Evolutionary conservation across 2,888 invertebrate genomes (phyloP).

Genomic region (Ditula angustiorana): DNA sequence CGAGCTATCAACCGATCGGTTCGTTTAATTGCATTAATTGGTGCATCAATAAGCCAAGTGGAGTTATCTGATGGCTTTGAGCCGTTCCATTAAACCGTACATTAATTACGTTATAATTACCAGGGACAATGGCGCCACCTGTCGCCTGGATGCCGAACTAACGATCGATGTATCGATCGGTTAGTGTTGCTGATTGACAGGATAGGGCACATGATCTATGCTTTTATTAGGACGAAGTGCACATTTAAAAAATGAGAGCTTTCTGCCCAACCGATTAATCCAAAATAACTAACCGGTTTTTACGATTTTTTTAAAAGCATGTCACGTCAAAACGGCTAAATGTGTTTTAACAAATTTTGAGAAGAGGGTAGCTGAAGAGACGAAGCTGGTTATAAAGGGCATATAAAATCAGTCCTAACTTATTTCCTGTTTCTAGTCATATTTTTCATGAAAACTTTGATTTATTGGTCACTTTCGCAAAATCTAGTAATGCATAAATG

Average conservation of each 20-base stretch:
- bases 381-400: no score
- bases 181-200: constrained; percentile 46
- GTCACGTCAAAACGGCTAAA: no score
- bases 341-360: no score
- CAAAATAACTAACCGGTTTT: no score
- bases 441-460: no score
- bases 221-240: neutral
- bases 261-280: no score
- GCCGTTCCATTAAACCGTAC: constrained; percentile 71
- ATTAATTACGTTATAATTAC: constrained; percentile 83
- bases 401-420: no score
- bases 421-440: no score
- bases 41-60: constrained; percentile 70
- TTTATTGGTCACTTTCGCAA: no score
- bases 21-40: constrained; percentile 74
- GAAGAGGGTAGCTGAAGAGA: no score
- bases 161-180: constrained; percentile 60
- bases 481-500: no score
- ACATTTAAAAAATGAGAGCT: neutral
- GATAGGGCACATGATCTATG: neutral
- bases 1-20: constrained; percentile 45
- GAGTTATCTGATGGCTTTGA: constrained; percentile 68
- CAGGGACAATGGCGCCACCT: constrained; percentile 75
- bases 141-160: constrained; percentile 71
- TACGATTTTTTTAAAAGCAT: no score